These are phyloP conservation scores for Bolinopsis microptera DNA, from an alignment of 37 sponge, comb jelly and placozoan genomes.

Conservation along the genomic window DNA sequence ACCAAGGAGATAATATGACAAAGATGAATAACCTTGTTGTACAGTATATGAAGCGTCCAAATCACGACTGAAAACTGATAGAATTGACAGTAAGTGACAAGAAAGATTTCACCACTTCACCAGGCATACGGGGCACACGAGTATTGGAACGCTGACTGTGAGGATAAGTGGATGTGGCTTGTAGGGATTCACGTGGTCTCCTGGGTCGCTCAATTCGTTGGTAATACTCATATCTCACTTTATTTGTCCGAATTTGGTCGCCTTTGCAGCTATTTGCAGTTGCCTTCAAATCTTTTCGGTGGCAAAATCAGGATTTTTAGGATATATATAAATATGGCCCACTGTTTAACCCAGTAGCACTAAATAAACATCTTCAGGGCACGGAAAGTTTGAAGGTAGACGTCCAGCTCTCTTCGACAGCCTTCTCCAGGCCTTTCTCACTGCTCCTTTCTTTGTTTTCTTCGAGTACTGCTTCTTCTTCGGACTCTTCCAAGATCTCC, in stretches of 20 bases:
- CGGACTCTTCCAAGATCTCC: slow-evolving; percentile 36
- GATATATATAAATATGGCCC: not conserved
- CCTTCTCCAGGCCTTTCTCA: slow-evolving; percentile 24
- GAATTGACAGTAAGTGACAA: too few relatives aligned
- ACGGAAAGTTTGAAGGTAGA: slow-evolving; percentile 62
- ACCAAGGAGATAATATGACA: too few relatives aligned
- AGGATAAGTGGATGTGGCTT: not conserved
- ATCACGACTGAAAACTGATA: too few relatives aligned
- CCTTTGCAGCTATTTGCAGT: too few relatives aligned
- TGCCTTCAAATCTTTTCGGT: too few relatives aligned
- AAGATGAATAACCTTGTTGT: too few relatives aligned
- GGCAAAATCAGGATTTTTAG: not conserved
- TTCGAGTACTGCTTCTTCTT: slow-evolving; percentile 66
- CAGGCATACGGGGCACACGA: slow-evolving; percentile 27
- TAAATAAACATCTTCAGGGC: slow-evolving; percentile 35
- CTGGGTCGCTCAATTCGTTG: slow-evolving; percentile 52
- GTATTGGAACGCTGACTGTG: slow-evolving; percentile 6
- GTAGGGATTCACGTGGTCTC: slow-evolving; percentile 43
- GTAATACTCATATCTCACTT: too few relatives aligned
- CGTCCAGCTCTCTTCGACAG: slow-evolving; percentile 44
- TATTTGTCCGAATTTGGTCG: too few relatives aligned
- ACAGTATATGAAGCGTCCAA: too few relatives aligned
- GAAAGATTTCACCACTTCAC: too few relatives aligned
- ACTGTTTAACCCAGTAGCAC: too few relatives aligned
- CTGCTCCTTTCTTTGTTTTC: slow-evolving; percentile 63